These are phyloP conservation scores for Ridgeia piscesae DNA, from an alignment of 1,140 invertebrate genomes.

Conservation along the genomic window DNA sequence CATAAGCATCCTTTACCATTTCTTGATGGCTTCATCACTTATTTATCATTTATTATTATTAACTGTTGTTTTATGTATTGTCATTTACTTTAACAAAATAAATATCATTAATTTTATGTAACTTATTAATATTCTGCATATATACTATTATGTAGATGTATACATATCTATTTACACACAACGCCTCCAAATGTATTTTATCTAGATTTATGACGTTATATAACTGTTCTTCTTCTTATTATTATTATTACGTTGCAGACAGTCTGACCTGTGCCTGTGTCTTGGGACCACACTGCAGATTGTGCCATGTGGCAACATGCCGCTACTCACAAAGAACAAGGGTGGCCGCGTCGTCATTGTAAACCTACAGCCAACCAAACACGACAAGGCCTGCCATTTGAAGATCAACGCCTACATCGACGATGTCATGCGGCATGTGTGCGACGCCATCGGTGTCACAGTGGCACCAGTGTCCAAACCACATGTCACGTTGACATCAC, in stretches of 20 bases:
- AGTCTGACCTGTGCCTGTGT: slow-evolving; percentile 89
- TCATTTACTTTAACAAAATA: too few relatives aligned
- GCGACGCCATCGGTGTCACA: neutral
- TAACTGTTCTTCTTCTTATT: too few relatives aligned
- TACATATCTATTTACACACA: too few relatives aligned
- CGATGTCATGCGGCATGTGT: slow-evolving; percentile 74
- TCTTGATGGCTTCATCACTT: too few relatives aligned
- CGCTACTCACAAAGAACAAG: slow-evolving; percentile 83
- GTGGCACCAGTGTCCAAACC: neutral
- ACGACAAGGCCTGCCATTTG: slow-evolving; percentile 89
- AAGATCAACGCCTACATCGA: slow-evolving; percentile 89
- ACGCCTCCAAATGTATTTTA: too few relatives aligned
- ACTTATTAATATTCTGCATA: too few relatives aligned
- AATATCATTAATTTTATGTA: too few relatives aligned
- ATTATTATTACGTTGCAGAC: slow-evolving; percentile 66
- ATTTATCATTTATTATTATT: too few relatives aligned
- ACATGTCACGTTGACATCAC: neutral
- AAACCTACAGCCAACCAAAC: slow-evolving; percentile 96
- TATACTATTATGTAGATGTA: too few relatives aligned
- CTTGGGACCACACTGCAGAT: slow-evolving; percentile 97
- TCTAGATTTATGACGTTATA: too few relatives aligned
- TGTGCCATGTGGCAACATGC: slow-evolving; percentile 92
- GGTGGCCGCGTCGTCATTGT: slow-evolving; percentile 89
- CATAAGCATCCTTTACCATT: too few relatives aligned
- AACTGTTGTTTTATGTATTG: too few relatives aligned